phyloP scores from a whole-genome alignment of 2,888 invertebrate species.

The Stenolophus ochropezus region DNA sequence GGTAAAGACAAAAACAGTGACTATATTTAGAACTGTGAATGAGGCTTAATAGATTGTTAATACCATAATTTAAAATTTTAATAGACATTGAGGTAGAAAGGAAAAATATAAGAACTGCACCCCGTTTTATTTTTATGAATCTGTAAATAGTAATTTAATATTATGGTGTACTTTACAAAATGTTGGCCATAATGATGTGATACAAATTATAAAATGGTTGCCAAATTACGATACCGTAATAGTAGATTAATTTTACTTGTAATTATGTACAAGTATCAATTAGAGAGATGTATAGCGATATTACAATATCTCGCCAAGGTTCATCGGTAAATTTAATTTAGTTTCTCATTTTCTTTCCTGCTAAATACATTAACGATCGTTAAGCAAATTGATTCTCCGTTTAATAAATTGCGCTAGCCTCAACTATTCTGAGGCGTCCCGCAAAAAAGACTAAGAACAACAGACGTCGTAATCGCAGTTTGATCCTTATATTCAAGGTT shows the following conservation, averaged over 20 bases:
- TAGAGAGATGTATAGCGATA: background rate
- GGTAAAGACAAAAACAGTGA: too few species aligned
- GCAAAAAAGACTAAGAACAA: background rate
- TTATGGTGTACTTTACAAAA: too few species aligned
- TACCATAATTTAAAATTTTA: too few species aligned
- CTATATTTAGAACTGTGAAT: too few species aligned
- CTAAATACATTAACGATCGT: constrained; percentile 7
- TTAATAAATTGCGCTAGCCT: constrained; percentile 15
- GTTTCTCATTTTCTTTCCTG: background rate
- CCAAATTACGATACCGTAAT: too few species aligned
- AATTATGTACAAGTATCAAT: background rate
- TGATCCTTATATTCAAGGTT: constrained; percentile 15
- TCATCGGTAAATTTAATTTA: constrained; percentile 1
- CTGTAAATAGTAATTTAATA: too few species aligned
- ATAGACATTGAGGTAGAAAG: too few species aligned
- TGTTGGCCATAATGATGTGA: too few species aligned
- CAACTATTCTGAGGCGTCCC: constrained; percentile 12
- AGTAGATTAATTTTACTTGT: background rate
- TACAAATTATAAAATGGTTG: too few species aligned
- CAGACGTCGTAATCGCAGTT: background rate
- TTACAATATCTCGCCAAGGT: background rate
- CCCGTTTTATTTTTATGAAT: too few species aligned
- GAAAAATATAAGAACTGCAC: too few species aligned
- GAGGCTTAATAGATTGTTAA: too few species aligned
- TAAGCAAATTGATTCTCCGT: constrained; percentile 18